phyloP scores from a whole-genome alignment of 2,797 vertebrate genomes.

The Melanotaenia maccullochi region DNA sequence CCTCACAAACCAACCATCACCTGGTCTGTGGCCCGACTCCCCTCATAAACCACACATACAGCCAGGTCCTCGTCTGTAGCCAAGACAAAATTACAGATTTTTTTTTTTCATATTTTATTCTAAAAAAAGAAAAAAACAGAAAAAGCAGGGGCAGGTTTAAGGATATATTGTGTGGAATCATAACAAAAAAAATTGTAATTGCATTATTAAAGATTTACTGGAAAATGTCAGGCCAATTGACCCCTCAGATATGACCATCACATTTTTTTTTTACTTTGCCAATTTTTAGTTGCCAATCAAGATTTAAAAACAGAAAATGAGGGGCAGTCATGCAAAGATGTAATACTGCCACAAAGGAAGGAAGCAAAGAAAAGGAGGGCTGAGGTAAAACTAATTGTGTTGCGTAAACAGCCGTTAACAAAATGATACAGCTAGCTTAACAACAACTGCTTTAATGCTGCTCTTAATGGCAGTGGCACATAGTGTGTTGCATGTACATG shows the following conservation, averaged over 20 bases:
- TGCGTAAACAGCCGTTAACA: constrained; percentile 20
- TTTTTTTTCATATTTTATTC: constrained; percentile 66
- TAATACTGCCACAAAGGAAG: neutral
- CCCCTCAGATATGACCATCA: constrained; percentile 38
- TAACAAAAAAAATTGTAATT: constrained; percentile 55
- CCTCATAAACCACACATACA: constrained; percentile 37
- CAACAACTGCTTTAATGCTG: neutral
- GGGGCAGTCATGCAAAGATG: constrained; percentile 7
- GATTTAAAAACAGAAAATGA: constrained; percentile 27
- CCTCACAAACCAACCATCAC: constrained; percentile 33
- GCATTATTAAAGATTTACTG: constrained; percentile 63
- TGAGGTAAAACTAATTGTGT: constrained; percentile 41
- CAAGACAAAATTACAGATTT: constrained; percentile 52
- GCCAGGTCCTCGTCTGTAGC: constrained; percentile 48
- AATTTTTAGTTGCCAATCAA: constrained; percentile 29
- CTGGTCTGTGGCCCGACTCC: constrained; percentile 26
- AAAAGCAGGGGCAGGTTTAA: neutral
- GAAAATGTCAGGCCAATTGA: constrained; percentile 54
- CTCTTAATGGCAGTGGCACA: neutral
- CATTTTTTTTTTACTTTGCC: neutral
- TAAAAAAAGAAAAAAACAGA: constrained; percentile 20
- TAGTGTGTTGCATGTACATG: neutral
- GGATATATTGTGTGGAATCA: constrained; percentile 18
- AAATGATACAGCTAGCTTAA: constrained; percentile 32
- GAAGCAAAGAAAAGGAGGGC: constrained; percentile 28